These are phyloP conservation scores for Scomber colias DNA, from an alignment of 2,113 vertebrate genomes.

Conservation along the genomic window DNA sequence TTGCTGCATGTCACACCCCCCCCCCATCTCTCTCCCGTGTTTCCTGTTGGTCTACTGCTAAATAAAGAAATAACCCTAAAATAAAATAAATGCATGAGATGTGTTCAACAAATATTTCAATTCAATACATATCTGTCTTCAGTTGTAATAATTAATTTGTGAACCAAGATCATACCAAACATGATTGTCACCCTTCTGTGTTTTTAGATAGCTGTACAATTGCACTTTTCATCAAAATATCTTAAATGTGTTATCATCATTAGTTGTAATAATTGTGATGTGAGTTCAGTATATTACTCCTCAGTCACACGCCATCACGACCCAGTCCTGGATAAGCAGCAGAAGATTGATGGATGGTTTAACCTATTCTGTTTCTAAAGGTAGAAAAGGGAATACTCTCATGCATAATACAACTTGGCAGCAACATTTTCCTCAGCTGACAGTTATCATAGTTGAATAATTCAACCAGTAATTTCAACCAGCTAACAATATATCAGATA, in stretches of 20 bases:
- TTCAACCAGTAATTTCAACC: neutral
- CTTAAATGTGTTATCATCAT: neutral
- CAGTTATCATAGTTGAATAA: constrained; percentile 1
- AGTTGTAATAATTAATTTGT: neutral
- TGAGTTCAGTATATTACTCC: neutral
- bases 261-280: neutral
- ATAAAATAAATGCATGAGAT: neutral
- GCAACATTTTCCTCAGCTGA: neutral
- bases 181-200: neutral
- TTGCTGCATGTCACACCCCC: too few relatives aligned
- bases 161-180: too few relatives aligned
- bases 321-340: too few relatives aligned
- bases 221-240: neutral
- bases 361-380: neutral
- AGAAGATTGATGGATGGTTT: too few relatives aligned
- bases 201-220: neutral
- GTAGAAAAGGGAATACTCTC: neutral
- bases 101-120: neutral
- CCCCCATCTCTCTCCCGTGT: too few relatives aligned
- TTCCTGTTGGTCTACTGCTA: too few relatives aligned
- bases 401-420: neutral
- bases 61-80: too few relatives aligned
- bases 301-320: too few relatives aligned
- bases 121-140: neutral
- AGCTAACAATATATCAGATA: too few relatives aligned